These are phyloP conservation scores for Solenopsis fugax DNA, from an alignment of 1,140 invertebrate genomes.

Conservation along the genomic window DNA sequence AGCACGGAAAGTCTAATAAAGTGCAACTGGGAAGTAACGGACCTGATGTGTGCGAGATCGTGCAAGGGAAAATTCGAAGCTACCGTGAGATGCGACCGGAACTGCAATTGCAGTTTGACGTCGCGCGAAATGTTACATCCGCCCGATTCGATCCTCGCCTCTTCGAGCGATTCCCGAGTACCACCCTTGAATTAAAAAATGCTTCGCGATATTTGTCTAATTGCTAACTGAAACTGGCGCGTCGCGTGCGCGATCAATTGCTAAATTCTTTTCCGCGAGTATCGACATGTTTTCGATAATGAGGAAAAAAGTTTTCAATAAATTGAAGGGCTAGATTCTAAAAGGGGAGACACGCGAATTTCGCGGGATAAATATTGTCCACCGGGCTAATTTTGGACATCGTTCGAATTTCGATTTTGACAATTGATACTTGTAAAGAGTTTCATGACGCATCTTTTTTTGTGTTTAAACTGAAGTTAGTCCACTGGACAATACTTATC, in stretches of 20 bases:
- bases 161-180: neutral
- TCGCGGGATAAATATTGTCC: no score
- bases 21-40: slow-evolving; percentile 33
- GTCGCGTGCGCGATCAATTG: neutral
- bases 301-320: neutral
- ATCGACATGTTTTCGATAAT: neutral
- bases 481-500: no score
- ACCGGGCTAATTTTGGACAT: no score
- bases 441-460: no score
- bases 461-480: no score
- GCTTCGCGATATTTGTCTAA: neutral
- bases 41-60: slow-evolving; percentile 4
- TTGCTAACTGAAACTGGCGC: neutral
- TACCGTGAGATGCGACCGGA: slow-evolving; percentile 40
- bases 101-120: slow-evolving; percentile 51
- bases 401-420: no score
- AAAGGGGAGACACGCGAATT: no score
- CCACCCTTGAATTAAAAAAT: neutral
- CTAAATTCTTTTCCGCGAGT: neutral
- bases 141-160: slow-evolving; percentile 40
- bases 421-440: no score
- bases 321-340: no score
- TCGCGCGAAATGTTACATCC: slow-evolving; percentile 36
- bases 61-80: slow-evolving; percentile 32
- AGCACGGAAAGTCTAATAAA: slow-evolving; percentile 50